Base-by-base conservation (phyloP, 2,113 vertebrate species). In the Coptodon bakossiorum region DNA sequence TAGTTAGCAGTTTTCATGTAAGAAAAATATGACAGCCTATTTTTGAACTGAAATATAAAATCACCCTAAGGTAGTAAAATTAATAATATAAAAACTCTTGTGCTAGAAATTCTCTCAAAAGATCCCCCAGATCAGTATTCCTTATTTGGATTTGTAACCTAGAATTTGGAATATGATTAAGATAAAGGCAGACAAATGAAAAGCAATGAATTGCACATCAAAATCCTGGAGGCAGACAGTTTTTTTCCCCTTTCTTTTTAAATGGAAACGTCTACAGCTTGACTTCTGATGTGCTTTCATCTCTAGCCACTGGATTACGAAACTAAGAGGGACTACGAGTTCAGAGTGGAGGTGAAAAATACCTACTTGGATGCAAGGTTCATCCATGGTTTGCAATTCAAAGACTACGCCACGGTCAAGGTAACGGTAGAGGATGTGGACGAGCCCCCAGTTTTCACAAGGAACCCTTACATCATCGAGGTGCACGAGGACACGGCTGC, bases 231-330 rank as follows among this genome's bases (percentile, higher is more conserved):
- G 87, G 85, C 48, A 43, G 81, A 38, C 59, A 87, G 80, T 85
- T 85, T 61, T 83, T 53, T 17, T 0, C 0, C 73, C 81, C 12
- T 80, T 38, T 66, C 29, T 71, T 71, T 78, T 78, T 81, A 78
- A 81, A 31, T 52, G 61, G 66, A 83, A 88, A 82, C 48, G 50
- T 86, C 87, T 86, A 57, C 82, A 86, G 89, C 78, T 88, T 90
- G 90, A 91, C 83, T 82, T 86, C 50, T 89, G 83, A 38, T 79
- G 82, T 76, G 87, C 87, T 92, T 89, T 92, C 61, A 57, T 88
- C 73, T 94, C 85, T 92, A 99, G 98, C 96, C 92, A 27, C 95
- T 99, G 96, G 98, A 99, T 97, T 99, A 98, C 92, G 99, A 99
- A 96, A 98, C 91, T 78, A 98, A 97, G 93, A 96, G 95, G 93